Conservation (phyloP, 2,888 invertebrate genomes). For the Drosophila niveifrons region DNA sequence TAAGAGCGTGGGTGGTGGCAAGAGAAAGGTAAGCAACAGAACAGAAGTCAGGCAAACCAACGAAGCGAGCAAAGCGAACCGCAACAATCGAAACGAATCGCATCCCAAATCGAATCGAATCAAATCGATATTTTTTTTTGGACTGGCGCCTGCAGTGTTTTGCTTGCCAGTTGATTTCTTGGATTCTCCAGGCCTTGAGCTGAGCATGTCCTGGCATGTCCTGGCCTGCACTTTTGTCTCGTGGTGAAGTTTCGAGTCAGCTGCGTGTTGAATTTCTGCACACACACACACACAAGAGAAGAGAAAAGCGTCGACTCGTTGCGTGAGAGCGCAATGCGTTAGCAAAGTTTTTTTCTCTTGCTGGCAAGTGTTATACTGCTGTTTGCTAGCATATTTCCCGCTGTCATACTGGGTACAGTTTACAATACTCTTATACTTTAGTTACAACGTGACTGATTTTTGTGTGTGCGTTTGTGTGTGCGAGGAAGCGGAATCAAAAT, state of each 20-base stretch:
- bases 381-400: not conserved
- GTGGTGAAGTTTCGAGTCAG: slow-evolving; percentile 58
- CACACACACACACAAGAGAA: too few relatives aligned
- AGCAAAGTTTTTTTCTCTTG: slow-evolving; percentile 19
- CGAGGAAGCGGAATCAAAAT: slow-evolving; percentile 36
- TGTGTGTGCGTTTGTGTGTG: not conserved
- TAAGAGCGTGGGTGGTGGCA: not conserved
- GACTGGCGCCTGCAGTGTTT: slow-evolving; percentile 32
- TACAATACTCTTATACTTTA: slow-evolving; percentile 32
- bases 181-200: slow-evolving; percentile 10
- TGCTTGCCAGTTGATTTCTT: slow-evolving; percentile 41
- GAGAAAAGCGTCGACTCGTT: slow-evolving; percentile 54
- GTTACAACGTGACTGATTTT: not conserved
- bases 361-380: slow-evolving; percentile 31
- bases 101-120: slow-evolving; percentile 53
- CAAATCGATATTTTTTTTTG: slow-evolving; percentile 68
- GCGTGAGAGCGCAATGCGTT: slow-evolving; percentile 6
- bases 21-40: not conserved
- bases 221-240: slow-evolving; percentile 28
- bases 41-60: slow-evolving; percentile 12
- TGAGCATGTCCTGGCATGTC: slow-evolving; percentile 26
- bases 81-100: slow-evolving; percentile 33
- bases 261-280: slow-evolving; percentile 54
- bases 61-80: slow-evolving; percentile 26
- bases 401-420: slow-evolving; percentile 51